Percentiles rank a stretch among this genome's conserved stretches.
phyloP scores from a whole-genome alignment of 2,888 invertebrate genomes.

The Holacanthella duospinosa region DNA sequence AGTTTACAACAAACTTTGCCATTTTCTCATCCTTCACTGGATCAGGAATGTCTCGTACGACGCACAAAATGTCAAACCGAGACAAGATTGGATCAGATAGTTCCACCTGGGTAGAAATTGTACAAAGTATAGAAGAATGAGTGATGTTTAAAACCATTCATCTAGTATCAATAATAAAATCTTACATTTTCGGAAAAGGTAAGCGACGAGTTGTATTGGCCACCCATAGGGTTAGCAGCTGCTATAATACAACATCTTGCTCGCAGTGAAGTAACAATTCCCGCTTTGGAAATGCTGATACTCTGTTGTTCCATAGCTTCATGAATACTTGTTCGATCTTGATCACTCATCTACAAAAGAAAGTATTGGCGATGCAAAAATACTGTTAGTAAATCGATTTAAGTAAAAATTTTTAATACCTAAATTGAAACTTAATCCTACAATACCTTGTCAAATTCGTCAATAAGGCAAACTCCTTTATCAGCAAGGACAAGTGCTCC shows the following conservation, averaged over 20 bases:
- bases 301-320: conserved; percentile 99
- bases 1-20: conserved; percentile 81
- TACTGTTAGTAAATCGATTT: not conserved
- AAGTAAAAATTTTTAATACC: not conserved
- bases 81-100: conserved; percentile 96
- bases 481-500: conserved; percentile 96
- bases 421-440: not conserved
- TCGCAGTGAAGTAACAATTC: conserved; percentile 94
- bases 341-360: conserved; percentile 83
- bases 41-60: conserved; percentile 91
- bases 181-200: conserved; percentile 92
- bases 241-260: conserved; percentile 97
- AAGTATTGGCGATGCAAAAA: too few species aligned
- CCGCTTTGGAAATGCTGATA: conserved; percentile 97
- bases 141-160: too few species aligned
- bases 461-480: conserved; percentile 95
- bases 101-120: too few species aligned
- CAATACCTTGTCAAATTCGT: conserved; percentile 90
- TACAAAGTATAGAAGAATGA: too few species aligned
- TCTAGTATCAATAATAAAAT: too few species aligned
- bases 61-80: conserved; percentile 93
- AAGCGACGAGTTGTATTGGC: conserved; percentile 90
- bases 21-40: conserved; percentile 81
- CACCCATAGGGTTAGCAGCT: conserved; percentile 96
- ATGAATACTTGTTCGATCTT: conserved; percentile 94